A percentile compares a stretch with the other conserved stretches of the same genome.
Evolutionary conservation across 2,113 vertebrate genomes (phyloP).

Genomic region (Chionodraco myersi): DNA sequence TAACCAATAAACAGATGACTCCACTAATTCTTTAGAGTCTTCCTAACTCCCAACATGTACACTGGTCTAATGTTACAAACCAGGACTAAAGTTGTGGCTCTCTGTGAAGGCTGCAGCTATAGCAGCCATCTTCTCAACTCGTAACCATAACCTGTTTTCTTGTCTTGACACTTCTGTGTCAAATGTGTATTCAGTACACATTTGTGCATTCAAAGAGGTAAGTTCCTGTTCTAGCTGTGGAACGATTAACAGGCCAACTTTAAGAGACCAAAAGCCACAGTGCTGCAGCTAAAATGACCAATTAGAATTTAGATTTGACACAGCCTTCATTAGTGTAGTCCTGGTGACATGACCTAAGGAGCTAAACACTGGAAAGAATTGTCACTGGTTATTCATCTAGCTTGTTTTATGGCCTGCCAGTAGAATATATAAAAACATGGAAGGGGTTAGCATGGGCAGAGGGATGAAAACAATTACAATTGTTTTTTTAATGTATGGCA

Average conservation of each 20-base stretch:
- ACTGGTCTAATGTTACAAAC: background rate
- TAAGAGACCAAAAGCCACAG: background rate
- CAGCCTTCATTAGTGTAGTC: background rate
- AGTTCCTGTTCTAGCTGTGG: background rate
- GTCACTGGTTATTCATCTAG: background rate
- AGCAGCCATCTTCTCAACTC: background rate
- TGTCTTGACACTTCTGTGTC: no score
- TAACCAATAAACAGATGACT: slow-evolving; percentile 5
- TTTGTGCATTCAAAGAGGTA: background rate
- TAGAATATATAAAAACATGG: background rate
- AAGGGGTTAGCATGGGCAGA: background rate
- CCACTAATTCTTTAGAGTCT: background rate
- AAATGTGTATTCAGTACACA: background rate
- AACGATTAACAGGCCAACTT: background rate
- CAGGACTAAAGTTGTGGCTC: background rate
- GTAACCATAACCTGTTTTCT: no score
- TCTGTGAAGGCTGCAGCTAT: background rate
- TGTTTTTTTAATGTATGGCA: background rate
- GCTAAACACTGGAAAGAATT: background rate
- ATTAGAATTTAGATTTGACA: background rate
- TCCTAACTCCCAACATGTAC: background rate
- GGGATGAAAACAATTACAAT: background rate
- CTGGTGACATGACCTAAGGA: background rate
- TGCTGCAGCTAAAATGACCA: background rate
- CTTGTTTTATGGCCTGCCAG: background rate